Evolutionary conservation across 1,140 invertebrate species (phyloP).

Genomic region (Acromyrmex echinatior): DNA sequence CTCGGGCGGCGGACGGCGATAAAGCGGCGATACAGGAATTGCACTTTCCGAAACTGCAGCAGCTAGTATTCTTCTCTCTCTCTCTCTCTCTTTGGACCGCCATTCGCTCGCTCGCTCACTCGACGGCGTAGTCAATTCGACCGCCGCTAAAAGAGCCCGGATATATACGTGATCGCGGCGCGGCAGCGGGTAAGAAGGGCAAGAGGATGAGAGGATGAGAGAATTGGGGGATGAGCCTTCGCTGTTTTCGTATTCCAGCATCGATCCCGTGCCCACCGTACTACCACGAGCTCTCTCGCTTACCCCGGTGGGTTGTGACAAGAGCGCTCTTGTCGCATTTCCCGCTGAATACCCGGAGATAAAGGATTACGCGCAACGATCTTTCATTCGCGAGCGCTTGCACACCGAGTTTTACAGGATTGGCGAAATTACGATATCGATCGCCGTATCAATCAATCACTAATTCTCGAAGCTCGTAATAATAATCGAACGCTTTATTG

Average conservation of each 20-base stretch:
- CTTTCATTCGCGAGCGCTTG: slow-evolving; percentile 53
- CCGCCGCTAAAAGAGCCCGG: slow-evolving; percentile 71
- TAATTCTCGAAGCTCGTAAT: neutral
- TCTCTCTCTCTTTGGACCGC: neutral
- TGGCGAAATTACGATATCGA: slow-evolving; percentile 39
- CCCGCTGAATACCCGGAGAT: slow-evolving; percentile 49
- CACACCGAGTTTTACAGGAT: slow-evolving; percentile 53
- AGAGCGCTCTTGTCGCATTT: slow-evolving; percentile 51
- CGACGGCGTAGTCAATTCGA: slow-evolving; percentile 52
- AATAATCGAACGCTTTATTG: neutral
- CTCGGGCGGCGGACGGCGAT: slow-evolving; percentile 71
- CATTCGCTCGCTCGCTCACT: slow-evolving; percentile 27
- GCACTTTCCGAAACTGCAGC: slow-evolving; percentile 74
- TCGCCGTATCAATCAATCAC: slow-evolving; percentile 16
- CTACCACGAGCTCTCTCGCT: slow-evolving; percentile 39
- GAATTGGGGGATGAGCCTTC: slow-evolving; percentile 58
- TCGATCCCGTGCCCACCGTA: slow-evolving; percentile 67
- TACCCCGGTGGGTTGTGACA: slow-evolving; percentile 47
- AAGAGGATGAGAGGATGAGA: slow-evolving; percentile 10
- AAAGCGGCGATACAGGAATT: slow-evolving; percentile 77
- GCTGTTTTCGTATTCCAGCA: slow-evolving; percentile 76
- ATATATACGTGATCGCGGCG: slow-evolving; percentile 68
- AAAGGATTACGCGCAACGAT: slow-evolving; percentile 62
- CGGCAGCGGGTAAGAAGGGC: slow-evolving; percentile 1
- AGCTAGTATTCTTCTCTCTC: slow-evolving; percentile 1